Base-by-base conservation (phyloP, 1,140 invertebrate genomes). In the Anoplophora glabripennis region DNA sequence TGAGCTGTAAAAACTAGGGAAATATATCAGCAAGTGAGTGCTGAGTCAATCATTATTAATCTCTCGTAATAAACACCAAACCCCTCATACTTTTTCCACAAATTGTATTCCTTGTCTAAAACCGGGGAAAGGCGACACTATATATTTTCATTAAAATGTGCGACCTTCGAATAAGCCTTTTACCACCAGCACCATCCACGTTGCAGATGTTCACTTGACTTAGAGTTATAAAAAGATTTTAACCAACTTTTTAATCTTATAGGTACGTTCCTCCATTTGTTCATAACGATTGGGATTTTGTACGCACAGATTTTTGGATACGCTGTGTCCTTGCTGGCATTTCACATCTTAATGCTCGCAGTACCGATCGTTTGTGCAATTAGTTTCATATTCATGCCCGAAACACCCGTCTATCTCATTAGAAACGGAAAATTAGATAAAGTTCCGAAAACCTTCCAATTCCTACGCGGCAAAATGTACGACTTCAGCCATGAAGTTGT, bases 181-280 rank as follows among this genome's bases (percentile, higher is more conserved):
- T n/a, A n/a, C n/a, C n/a, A n/a, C n/a, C n/a, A n/a, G n/a, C n/a
- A n/a, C n/a, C n/a, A n/a, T n/a, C n/a, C n/a, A n/a, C n/a, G n/a
- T n/a, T n/a, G n/a, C n/a, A n/a, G n/a, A n/a, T n/a, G n/a, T n/a
- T n/a, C 21, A 28, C 5, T 5, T 5, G 21, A 28, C 21, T 28
- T 5, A 28, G 5, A 28, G 5, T 28, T 28, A 28, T 28, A 28
- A 2, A 28, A 28, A 28, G 2, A 28, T 28, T 28, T 28, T 28
- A 28, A 28, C 5, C 3, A 28, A 28, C 21, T 28, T 28, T 28
- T 28, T 2, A 28, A 28, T 28, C 15, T 61, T 61, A 45, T 33
- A 62, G 88, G 87, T 0, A 83, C 85, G 1, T 85, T 83, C 48
- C 85, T 86, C 37, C 87, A 90, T 61, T 73, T 86, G 14, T 79